Evolutionary conservation across 2,797 vertebrate genomes (phyloP), one percentile per base, ranked within the genome.

Genomic region (Morus bassanus): DNA sequence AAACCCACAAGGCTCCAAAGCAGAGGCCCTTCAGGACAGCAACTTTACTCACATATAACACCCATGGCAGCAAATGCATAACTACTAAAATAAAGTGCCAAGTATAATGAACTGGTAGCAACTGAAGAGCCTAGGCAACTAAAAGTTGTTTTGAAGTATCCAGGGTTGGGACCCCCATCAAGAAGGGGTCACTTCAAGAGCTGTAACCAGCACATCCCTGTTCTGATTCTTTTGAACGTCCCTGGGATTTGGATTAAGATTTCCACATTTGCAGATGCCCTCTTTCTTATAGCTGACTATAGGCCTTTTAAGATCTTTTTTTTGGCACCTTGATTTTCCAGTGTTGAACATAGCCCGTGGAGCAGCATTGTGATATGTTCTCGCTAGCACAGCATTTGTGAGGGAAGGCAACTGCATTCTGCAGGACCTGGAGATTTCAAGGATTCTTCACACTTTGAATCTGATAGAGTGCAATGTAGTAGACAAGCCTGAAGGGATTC

Each of bases 401-500:
- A 70, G 73, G 43, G 51, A 89, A 94, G 65, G 88, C 28, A 95
- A 91, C 88, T 76, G 24, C 37, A 48, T 91, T 95, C 89, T 91
- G 81, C 88, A 91, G 85, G 77, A 96, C 79, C 64, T 68, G 59
- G 57, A 91, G 85, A 51, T 94, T 97, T 95, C 73, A 89, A 87
- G 82, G 91, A 91, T 90, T 95, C 90, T 95, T 97, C 87, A 92
- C 88, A 93, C 93, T 96, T 95, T 73, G 70, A 95, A 92, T 95
- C 81, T 93, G 92, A 92, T 91, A 85, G 79, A 91, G 81, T 89
- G 88, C 78, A 96, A 70, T 74, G 86, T 85, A 95, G 76, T 88
- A 95, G 95, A 95, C 94, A 93, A 96, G 93, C 96, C 96, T 95
- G 91, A 91, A 97, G 94, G 96, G 90, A 80, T 95, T 96, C 84